phyloP scores from a whole-genome alignment of 1,140 invertebrate genomes.

The Hylaeus anthracinus region DNA sequence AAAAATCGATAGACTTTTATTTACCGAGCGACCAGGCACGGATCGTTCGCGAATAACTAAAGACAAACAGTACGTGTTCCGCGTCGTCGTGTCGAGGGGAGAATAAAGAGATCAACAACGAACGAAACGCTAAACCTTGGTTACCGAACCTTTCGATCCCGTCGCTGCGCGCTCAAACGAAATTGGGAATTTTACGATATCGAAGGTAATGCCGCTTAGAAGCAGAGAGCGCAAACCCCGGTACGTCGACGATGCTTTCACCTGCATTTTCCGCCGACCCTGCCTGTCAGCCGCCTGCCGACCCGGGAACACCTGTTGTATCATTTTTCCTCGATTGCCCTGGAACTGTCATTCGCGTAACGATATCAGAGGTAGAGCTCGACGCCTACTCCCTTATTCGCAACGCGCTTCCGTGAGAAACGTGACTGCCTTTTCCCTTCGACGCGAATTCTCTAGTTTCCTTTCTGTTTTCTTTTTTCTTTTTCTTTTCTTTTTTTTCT shows the following conservation, averaged over 20 bases:
- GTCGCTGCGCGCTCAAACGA: conserved; percentile 3
- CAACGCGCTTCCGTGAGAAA: neutral
- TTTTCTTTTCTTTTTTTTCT: neutral
- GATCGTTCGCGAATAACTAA: too few species aligned
- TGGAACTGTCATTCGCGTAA: conserved; percentile 53
- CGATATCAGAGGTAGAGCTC: conserved; percentile 29
- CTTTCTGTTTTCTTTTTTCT: neutral
- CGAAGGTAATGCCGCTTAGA: neutral
- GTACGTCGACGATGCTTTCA: neutral
- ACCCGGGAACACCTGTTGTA: conserved; percentile 53
- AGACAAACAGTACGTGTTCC: too few species aligned
- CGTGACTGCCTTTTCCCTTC: neutral
- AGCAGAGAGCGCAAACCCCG: neutral
- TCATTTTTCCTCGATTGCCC: conserved; percentile 51
- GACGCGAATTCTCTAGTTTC: too few species aligned
- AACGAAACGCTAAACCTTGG: neutral
- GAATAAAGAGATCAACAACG: neutral
- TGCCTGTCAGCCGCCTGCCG: conserved; percentile 9
- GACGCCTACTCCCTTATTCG: neutral
- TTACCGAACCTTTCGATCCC: neutral
- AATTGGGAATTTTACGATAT: conserved; percentile 22
- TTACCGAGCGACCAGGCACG: too few species aligned
- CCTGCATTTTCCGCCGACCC: conserved; percentile 30
- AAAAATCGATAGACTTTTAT: too few species aligned
- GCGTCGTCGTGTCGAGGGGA: too few species aligned